Conservation (phyloP, 1,140 invertebrate species). For the Drosophila ficusphila region DNA sequence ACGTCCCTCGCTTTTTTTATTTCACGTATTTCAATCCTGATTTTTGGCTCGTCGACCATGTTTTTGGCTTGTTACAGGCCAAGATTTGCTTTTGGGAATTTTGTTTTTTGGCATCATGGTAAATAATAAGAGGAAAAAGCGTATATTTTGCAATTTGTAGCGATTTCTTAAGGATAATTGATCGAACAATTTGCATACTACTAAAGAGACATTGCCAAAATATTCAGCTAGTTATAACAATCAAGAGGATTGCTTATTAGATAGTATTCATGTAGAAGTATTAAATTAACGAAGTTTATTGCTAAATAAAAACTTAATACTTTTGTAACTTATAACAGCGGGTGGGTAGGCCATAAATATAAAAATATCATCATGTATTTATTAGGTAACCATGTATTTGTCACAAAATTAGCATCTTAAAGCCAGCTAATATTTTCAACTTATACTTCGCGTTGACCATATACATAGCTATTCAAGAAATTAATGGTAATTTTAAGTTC, state of each 20-base stretch:
- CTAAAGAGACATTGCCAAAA: not conserved
- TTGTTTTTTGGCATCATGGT: conserved; percentile 15
- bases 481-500: conserved; percentile 28
- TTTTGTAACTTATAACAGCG: not conserved
- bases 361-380: not conserved
- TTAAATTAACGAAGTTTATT: too few relatives aligned
- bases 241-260: not conserved
- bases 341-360: not conserved
- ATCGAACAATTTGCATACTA: conserved; percentile 10
- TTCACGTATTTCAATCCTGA: conserved; percentile 32
- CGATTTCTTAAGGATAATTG: conserved; percentile 10
- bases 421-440: conserved; percentile 6
- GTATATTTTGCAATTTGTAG: conserved; percentile 43
- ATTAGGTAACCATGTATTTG: conserved; percentile 3
- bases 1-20: conserved; percentile 25
- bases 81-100: conserved; percentile 39
- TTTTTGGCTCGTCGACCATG: conserved; percentile 17
- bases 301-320: too few relatives aligned
- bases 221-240: not conserved
- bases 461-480: conserved; percentile 24
- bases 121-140: conserved; percentile 30
- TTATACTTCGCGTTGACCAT: not conserved
- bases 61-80: conserved; percentile 53
- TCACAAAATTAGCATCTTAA: conserved; percentile 37
- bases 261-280: too few relatives aligned